Evolutionary conservation across 2,797 vertebrate species (phyloP), one percentile per base, ranked within the genome.

Genomic region (Lepidocolaptes lacrymiger): DNA sequence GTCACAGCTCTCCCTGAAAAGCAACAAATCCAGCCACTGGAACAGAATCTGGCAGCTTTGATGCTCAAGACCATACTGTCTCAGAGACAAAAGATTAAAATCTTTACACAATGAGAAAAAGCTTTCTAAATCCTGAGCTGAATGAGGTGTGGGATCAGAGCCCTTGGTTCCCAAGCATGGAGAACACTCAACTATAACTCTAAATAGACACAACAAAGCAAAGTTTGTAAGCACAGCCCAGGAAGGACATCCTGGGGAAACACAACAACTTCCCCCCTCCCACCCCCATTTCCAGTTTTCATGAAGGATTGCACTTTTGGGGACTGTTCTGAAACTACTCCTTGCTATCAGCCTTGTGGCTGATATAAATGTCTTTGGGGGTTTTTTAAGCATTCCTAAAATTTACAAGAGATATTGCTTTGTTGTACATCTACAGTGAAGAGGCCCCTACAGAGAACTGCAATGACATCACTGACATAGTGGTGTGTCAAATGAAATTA

Each of bases 221-320:
- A 87, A 83, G 34, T 62, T 88, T 76, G 11, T 52, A 69, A 83
- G 51, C 15, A 66, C 2, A 85, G 69, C 19, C 17, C 79, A 66
- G 61, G 52, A 62, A 59, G n/a, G 39, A 55, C 39, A 85, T 76
- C 87, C 78, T 58, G 44, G 20, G 72, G 49, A 91, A 82, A 39
- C 20, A 32, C 37, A 80, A 34, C n/a, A 48, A 67, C 44, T 67
- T 30, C 49, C 19, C 46, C 9, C 6, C 17, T 54, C 28, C 30
- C 18, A 32, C 51, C 30, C 51, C 51, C 10, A 4, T 17, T 72
- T 62, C 56, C 37, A 92, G 17, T 37, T 51, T 55, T 64, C 44
- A 27, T 1, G 15, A 59, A 46, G 54, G 41, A 32, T 61, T 79
- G 11, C 24, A 22, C 27, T 86, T 64, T 59, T 48, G 54, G 6